A percentile compares a stretch with the other conserved stretches of the same genome.
These are phyloP conservation scores for Papilio protenor DNA, from an alignment of 2,888 invertebrate genomes.

Conservation along the genomic window DNA sequence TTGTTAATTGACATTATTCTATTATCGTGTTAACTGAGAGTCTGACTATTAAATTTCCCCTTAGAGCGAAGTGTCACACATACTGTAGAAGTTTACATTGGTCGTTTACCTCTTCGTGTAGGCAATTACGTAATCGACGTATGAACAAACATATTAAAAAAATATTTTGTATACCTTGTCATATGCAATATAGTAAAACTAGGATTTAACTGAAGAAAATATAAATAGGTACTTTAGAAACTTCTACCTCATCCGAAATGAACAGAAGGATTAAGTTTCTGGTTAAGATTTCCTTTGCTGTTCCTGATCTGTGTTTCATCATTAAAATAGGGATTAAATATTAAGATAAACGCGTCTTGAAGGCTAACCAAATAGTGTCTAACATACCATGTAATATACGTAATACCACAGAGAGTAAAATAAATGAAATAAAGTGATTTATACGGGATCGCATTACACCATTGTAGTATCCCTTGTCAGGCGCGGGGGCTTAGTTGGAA, in stretches of 20 bases:
- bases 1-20: conserved; percentile 19
- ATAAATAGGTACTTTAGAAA: no score
- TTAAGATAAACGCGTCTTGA: neutral
- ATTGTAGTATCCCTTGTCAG: conserved; percentile 27
- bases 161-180: neutral
- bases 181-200: neutral
- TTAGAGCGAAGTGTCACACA: neutral
- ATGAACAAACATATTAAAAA: no score
- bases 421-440: conserved; percentile 36
- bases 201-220: no score
- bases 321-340: neutral
- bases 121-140: no score
- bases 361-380: neutral
- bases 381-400: conserved; percentile 7
- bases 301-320: neutral
- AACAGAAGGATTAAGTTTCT: neutral
- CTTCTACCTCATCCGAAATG: neutral
- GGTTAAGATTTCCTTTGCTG: neutral
- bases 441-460: conserved; percentile 14
- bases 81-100: neutral
- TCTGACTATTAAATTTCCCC: conserved; percentile 7
- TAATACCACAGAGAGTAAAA: conserved; percentile 24
- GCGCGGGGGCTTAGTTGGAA: conserved; percentile 12
- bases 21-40: conserved; percentile 18
- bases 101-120: neutral